Base-by-base conservation (phyloP, 2,888 invertebrate species). In the Netelia inedita region DNA sequence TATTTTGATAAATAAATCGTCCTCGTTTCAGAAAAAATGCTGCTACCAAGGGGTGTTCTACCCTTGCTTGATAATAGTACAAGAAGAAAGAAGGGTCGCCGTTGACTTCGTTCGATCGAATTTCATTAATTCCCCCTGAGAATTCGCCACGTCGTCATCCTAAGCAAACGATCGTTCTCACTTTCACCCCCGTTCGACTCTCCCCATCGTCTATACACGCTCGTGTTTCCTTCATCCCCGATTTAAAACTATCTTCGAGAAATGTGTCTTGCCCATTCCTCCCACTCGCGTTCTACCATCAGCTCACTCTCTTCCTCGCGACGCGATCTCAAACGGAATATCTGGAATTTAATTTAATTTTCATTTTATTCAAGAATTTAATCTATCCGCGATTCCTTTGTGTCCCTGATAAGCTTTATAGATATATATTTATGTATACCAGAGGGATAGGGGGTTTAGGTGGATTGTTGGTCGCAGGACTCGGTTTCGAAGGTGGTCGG, bases 321-420 rank as follows among this genome's bases (percentile, higher is more conserved):
- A 6, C 9, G 6, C 19, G 16, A 19, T 57, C 11, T 57, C 16
- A 41, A 28, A 28, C 16, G 19, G 41, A 71, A 57, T 59, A 50
- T 65, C 35, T 14, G 11, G 55, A 50, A 78, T 78, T 59, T 68
- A 28, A 78, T 69, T 78, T 16, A n/a, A 68, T 61, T 68, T 59
- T 19, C 46, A 69, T 78, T 78, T 78, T 61, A 68, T 78, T 59
- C 43, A 46, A 57, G 68, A 78, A 78, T 78, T 69, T 69, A 69
- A 78, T 78, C 59, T 59, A 76, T 66, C 28, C 0, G 2, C 35
- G 46, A 21, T 59, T 68, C 76, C 57, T 28, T 69, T 68, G 68
- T 69, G 66, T 57, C 46, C 28, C 59, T 16, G 8, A 28, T 16
- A 57, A 57, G 19, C 57, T 16, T 19, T 16, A 19, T 19, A 19